Base-by-base conservation (phyloP, 1,140 invertebrate species). In the Heliconius nattereri region DNA sequence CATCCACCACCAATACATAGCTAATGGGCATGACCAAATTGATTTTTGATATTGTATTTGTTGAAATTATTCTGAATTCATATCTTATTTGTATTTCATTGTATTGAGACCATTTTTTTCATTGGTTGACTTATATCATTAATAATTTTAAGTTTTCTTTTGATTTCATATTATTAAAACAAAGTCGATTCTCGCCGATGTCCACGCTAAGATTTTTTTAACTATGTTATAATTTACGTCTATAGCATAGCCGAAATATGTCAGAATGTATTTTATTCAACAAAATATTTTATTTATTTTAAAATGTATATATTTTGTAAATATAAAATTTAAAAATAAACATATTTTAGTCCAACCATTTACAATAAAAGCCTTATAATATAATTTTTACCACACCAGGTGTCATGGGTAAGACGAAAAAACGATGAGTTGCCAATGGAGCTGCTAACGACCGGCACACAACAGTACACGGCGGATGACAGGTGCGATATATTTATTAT, bases 351-450 rank as follows among this genome's bases (percentile, higher is more conserved):
- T 52, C 19, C 49, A 20, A 52, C 7, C 0, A 52, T 52, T 52
- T 20, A 2, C 49, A 52, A 20, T 19, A 52, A 20, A 8, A 52
- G 49, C 16, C 49, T 52, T 52, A 20, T 52, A 66, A 26, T 29
- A 29, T 66, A 2, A 23, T 29, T 66, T 29, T 5, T 9, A 19
- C 26, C 60, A 29, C 26, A 29, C 23, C 75, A 94, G 92, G 92
- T 94, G 8, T 93, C 91, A 2, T 94, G 92, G 91, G 92, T 94
- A 3, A 88, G 92, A 20, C 88, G 92, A 78, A 94, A 94, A 94
- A 92, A 87, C 82, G 90, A 93, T 57, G 91, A 91, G 72, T 85
- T 91, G n/a, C 89, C 91, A 6, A 94, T 94, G 92, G 90, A 92
- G 29, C 71, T 94, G 23, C 83, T 94, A 13, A 92, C 91, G 29